Percentiles rank a stretch among this genome's conserved stretches.
These are phyloP conservation scores for Triops longicaudatus DNA, from an alignment of 1,140 invertebrate species.

Conservation along the genomic window DNA sequence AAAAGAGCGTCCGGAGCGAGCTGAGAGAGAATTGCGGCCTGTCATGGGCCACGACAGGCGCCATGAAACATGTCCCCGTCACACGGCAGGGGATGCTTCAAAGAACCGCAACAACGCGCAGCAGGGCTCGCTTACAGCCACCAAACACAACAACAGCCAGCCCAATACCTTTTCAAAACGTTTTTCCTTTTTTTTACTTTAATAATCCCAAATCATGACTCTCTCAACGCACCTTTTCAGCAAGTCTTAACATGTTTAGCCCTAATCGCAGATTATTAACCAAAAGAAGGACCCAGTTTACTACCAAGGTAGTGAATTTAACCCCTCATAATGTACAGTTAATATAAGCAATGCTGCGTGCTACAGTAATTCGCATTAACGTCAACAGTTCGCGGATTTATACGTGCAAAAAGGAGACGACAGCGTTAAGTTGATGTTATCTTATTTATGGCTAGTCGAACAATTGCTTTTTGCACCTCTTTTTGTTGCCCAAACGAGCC, in stretches of 20 bases:
- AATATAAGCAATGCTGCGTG: no score
- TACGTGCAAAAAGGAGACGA: no score
- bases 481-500: no score
- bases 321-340: no score
- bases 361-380: no score
- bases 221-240: not conserved
- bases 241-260: not conserved
- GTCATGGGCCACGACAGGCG: conserved; percentile 13
- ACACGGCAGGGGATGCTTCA: conserved; percentile 13
- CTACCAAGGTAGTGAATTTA: no score
- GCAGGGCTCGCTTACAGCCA: conserved; percentile 13
- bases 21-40: not conserved
- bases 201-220: not conserved
- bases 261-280: not conserved
- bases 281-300: no score
- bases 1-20: not conserved
- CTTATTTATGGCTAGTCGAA: no score
- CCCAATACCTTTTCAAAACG: not conserved
- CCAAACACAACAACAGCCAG: not conserved
- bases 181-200: not conserved
- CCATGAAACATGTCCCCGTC: conserved; percentile 14
- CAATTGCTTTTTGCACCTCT: no score
- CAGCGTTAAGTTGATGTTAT: no score
- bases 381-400: no score
- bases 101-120: conserved; percentile 14